A percentile compares a stretch with the other conserved stretches of the same genome.
Conservation (phyloP, 2,113 vertebrate species). For the Litocranius walleri region DNA sequence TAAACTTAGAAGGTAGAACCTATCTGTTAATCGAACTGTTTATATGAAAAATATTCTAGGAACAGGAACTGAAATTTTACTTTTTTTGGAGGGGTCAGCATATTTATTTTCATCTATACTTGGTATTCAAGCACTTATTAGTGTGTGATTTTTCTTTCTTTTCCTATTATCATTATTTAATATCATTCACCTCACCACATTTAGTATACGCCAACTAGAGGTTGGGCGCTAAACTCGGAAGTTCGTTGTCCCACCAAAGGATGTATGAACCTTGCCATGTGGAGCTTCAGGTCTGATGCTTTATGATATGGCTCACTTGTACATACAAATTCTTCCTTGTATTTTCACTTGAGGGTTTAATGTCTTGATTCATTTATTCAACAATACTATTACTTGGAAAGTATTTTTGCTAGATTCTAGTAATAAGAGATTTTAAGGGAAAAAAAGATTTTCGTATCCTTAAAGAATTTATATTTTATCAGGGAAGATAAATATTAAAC, state of each 20-base stretch:
- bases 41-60: slow-evolving; percentile 28
- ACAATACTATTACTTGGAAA: neutral
- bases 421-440: neutral
- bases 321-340: neutral
- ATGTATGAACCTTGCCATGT: neutral
- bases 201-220: neutral
- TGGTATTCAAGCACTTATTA: neutral
- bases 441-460: neutral
- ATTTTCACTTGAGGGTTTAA: neutral
- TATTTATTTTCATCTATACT: neutral
- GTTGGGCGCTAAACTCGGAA: neutral
- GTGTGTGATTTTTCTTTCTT: neutral
- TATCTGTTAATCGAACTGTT: slow-evolving; percentile 20
- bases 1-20: slow-evolving; percentile 41
- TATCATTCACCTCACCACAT: neutral
- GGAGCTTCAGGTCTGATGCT: neutral
- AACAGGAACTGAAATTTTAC: slow-evolving; percentile 1
- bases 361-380: neutral
- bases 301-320: neutral
- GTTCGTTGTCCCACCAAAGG: neutral
- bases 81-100: neutral
- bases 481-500: neutral
- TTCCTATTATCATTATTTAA: neutral
- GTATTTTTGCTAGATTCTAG: neutral
- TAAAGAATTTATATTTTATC: neutral